Conservation (phyloP, 2,888 invertebrate genomes). For the Pyrgus malvae region DNA sequence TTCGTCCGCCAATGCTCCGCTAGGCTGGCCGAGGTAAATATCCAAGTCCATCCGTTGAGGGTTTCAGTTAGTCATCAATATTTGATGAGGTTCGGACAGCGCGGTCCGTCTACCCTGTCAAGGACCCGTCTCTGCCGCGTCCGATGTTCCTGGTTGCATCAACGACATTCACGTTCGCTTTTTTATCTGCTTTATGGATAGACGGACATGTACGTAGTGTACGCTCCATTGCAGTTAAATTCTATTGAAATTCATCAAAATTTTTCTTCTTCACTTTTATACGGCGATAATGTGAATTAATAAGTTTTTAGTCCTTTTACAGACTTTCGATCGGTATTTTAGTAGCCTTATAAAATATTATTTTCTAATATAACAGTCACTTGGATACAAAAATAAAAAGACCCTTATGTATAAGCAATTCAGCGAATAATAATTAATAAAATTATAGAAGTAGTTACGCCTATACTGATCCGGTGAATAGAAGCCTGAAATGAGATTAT, state of each 20-base stretch:
- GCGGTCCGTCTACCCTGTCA: constrained; percentile 21
- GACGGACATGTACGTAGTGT: background rate
- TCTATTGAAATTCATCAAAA: background rate
- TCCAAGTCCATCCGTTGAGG: constrained; percentile 40
- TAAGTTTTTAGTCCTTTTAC: background rate
- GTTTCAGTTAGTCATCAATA: constrained; percentile 69
- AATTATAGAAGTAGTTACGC: no score
- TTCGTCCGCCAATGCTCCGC: constrained; percentile 40
- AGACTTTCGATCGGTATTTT: background rate
- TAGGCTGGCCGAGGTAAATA: constrained; percentile 38
- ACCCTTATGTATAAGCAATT: no score
- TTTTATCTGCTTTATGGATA: constrained; percentile 2
- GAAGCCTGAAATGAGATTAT: constrained; percentile 7
- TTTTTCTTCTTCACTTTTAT: background rate
- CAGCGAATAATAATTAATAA: no score
- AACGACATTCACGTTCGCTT: constrained; percentile 9
- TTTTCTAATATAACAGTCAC: no score
- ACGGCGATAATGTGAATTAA: background rate
- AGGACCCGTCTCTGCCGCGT: background rate
- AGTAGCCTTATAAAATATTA: background rate
- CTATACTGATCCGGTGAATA: no score
- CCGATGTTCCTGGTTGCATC: constrained; percentile 13
- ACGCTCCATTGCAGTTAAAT: background rate
- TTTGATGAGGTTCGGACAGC: constrained; percentile 71
- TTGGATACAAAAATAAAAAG: no score